Evolutionary conservation across 2,888 invertebrate species (phyloP), one percentile per base, ranked within the genome.

Genomic region (Coenonympha arcania): DNA sequence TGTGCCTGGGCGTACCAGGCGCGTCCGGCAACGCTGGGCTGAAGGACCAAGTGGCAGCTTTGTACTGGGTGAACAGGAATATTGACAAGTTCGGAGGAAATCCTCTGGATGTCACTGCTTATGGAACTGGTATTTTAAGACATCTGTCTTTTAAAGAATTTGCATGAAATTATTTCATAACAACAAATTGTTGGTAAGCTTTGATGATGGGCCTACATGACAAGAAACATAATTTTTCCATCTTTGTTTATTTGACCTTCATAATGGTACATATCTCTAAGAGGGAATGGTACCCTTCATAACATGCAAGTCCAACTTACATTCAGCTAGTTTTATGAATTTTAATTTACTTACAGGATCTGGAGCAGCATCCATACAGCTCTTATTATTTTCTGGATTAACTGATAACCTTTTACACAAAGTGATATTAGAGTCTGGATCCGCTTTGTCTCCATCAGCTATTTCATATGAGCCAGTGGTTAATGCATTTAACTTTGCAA

Each of bases 41-140:
- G 9, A 86, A 85, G 50, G 87, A 87, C 58, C 82, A 82, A 56
- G 66, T 83, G 16, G 76, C 79, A 0, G 83, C 80, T 0, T 59
- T 87, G 1, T 76, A 81, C 57, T 87, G 87, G 87, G 61, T 87
- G 1, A 69, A 81, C 24, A 71, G 63, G 41, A 87, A 87, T 51
- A 81, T 87, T 1, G 71, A 55, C 1, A 62, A 62, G 19, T 87
- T 87, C 52, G 82, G 82, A 1, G 87, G 87, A 0, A 71, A 80
- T 55, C 73, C 79, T 1, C 30, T 49, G 1, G 73, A 79, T 39
- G 68, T 87, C 15, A 85, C 82, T 0, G 56, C 79, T 1, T 81
- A 84, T 48, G 87, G 84, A 0, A 63, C 71, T 0, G 39, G 39
- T 39, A 33, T 8, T n/a, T n/a, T n/a, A n/a, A n/a, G n/a, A n/a